phyloP scores from a whole-genome alignment of 2,888 invertebrate species.

The Buathra laborator region DNA sequence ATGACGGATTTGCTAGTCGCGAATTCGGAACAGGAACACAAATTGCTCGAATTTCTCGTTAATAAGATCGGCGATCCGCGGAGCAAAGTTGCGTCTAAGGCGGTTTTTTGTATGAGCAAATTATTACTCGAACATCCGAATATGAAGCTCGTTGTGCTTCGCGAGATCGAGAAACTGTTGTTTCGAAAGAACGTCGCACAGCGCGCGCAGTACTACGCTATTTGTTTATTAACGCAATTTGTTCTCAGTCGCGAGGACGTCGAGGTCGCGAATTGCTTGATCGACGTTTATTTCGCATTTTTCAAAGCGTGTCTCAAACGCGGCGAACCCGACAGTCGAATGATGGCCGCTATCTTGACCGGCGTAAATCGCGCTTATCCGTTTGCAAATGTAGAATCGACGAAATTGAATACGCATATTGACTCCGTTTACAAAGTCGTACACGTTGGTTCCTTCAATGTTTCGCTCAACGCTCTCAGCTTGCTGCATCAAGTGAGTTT shows the following conservation, averaged over 20 bases:
- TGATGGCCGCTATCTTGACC: slow-evolving; percentile 93
- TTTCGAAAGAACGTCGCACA: slow-evolving; percentile 94
- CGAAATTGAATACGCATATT: slow-evolving; percentile 88
- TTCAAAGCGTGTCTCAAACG: slow-evolving; percentile 96
- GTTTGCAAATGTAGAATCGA: slow-evolving; percentile 89
- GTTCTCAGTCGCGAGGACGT: slow-evolving; percentile 90
- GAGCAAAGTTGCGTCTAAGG: slow-evolving; percentile 94
- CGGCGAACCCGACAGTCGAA: slow-evolving; percentile 93
- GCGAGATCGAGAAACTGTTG: slow-evolving; percentile 95
- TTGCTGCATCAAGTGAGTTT: slow-evolving; percentile 86
- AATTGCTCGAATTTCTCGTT: slow-evolving; percentile 92
- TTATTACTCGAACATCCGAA: slow-evolving; percentile 94
- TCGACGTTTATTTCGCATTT: slow-evolving; percentile 97
- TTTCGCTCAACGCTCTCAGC: slow-evolving; percentile 87
- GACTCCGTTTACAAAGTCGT: slow-evolving; percentile 93
- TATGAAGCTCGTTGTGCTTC: slow-evolving; percentile 95
- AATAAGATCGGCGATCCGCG: slow-evolving; percentile 98
- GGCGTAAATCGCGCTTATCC: slow-evolving; percentile 95
- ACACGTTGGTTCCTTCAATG: slow-evolving; percentile 92
- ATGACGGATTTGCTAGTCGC: slow-evolving; percentile 91
- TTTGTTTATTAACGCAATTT: slow-evolving; percentile 96
- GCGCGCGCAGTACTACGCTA: slow-evolving; percentile 96
- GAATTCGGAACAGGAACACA: slow-evolving; percentile 94
- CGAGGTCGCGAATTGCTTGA: slow-evolving; percentile 92
- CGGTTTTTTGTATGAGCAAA: slow-evolving; percentile 93